phyloP scores from a whole-genome alignment of 1,140 invertebrate species.

The Homarus americanus region DNA sequence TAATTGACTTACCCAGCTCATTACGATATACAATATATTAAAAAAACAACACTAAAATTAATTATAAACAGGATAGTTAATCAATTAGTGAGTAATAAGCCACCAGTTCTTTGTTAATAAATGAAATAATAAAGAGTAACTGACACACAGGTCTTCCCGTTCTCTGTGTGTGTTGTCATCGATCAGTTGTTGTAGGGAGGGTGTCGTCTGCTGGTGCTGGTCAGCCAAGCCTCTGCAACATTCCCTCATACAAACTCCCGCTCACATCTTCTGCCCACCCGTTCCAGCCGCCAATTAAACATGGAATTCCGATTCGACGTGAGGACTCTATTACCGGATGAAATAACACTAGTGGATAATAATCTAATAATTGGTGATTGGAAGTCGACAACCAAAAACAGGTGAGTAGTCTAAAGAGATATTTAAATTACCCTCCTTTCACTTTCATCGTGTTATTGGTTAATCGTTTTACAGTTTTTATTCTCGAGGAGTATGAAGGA shows the following conservation, averaged over 20 bases:
- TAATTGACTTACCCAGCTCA: too few relatives aligned
- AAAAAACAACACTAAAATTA: too few relatives aligned
- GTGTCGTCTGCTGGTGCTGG: neutral
- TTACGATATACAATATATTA: too few relatives aligned
- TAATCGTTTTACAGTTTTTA: too few relatives aligned
- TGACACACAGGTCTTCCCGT: neutral
- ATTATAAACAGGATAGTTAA: too few relatives aligned
- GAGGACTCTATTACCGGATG: slow-evolving; percentile 4
- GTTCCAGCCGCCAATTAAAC: neutral
- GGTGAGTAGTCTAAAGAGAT: slow-evolving; percentile 31
- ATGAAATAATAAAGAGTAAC: neutral
- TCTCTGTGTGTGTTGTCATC: slow-evolving; percentile 11
- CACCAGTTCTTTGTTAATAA: neutral
- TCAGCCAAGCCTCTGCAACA: neutral
- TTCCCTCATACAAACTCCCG: neutral
- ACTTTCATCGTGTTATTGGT: neutral
- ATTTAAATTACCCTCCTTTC: slow-evolving; percentile 3
- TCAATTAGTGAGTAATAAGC: too few relatives aligned
- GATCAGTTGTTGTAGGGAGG: slow-evolving; percentile 24
- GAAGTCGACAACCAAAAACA: slow-evolving; percentile 29
- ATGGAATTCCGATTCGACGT: slow-evolving; percentile 59
- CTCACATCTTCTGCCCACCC: neutral
- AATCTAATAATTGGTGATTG: slow-evolving; percentile 33
- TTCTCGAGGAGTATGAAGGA: neutral
- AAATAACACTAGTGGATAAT: slow-evolving; percentile 41